Evolutionary conservation across 1,140 invertebrate genomes (phyloP).

Genomic region (Kradibia gibbosae): DNA sequence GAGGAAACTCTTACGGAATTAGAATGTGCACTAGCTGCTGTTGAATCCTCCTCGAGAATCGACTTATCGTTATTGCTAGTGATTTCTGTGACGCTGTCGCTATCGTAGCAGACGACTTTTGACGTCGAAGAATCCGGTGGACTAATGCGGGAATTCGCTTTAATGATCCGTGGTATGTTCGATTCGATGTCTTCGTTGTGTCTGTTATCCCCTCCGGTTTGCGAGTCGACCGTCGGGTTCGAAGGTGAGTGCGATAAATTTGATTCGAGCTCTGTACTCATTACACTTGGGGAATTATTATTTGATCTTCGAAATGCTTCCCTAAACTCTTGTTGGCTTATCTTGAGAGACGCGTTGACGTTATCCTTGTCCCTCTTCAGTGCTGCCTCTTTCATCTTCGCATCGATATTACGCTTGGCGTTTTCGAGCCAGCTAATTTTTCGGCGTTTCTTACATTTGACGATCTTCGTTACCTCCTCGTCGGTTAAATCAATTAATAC

Average conservation of each 20-base stretch:
- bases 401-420: slow-evolving; percentile 53
- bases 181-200: background rate
- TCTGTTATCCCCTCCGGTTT: background rate
- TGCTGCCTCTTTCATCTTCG: slow-evolving; percentile 43
- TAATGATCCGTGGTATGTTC: background rate
- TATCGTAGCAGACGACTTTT: background rate
- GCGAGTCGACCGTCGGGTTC: background rate
- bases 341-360: background rate
- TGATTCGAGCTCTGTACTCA: background rate
- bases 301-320: background rate
- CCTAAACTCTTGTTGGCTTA: background rate
- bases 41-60: background rate
- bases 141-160: slow-evolving; percentile 18
- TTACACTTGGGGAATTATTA: background rate
- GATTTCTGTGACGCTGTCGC: background rate
- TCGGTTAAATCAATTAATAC: slow-evolving; percentile 65
- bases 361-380: slow-evolving; percentile 28
- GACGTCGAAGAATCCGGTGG: slow-evolving; percentile 1
- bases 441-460: slow-evolving; percentile 33
- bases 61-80: background rate
- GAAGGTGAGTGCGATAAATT: background rate
- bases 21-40: background rate
- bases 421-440: slow-evolving; percentile 60
- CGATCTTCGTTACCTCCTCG: slow-evolving; percentile 52
- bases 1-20: background rate